Evolutionary conservation across 2,113 vertebrate species (phyloP), one percentile per base, ranked within the genome.

Genomic region (sheep (Ovis aries)): DNA sequence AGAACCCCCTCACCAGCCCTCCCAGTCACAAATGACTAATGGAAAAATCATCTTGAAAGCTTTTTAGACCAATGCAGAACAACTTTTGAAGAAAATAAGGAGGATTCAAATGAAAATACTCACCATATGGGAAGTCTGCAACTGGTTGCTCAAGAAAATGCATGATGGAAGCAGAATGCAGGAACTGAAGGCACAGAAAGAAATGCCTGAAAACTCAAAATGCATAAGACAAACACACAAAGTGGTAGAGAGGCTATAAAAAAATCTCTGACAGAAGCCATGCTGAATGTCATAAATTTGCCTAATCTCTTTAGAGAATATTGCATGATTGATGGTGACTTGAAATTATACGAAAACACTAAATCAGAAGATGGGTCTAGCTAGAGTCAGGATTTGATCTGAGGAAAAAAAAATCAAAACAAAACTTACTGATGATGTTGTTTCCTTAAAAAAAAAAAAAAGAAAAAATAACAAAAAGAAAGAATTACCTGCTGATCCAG

Each of bases 191-290:
- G 23, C 82, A 29, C 33, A 86, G 43, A 17, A 87, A 64, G 1
- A 40, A 40, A n/a, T 1, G 7, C 16, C 36, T 21, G 11, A 45
- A 67, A 90, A 67, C 33, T 84, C 40, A 91, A 48, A 43, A 60
- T 0, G 3, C 2, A 3, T 19, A 27, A 71, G 43, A 23, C 4
- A 17, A 82, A 33, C 3, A 40, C 5, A 16, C 3, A n/a, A 21
- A 64, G 33, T n/a, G 33, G 9, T 45, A 81, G 27, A 31, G 3
- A 91, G 25, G 31, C 23, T 7, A 50, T n/a, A 53, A 82, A 36
- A 86, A 87, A 52, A 29, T 57, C n/a, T 74, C 27, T 27, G 17
- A 40, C 48, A 40, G 16, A 23, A 45, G 62, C 5, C 29, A 0
- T 31, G 9, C 12, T n/a, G 13, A 78, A 52, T 29, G 59, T 59